phyloP scores from a whole-genome alignment of 2,888 invertebrate species.

The Amblyjoppa fuscipennis region DNA sequence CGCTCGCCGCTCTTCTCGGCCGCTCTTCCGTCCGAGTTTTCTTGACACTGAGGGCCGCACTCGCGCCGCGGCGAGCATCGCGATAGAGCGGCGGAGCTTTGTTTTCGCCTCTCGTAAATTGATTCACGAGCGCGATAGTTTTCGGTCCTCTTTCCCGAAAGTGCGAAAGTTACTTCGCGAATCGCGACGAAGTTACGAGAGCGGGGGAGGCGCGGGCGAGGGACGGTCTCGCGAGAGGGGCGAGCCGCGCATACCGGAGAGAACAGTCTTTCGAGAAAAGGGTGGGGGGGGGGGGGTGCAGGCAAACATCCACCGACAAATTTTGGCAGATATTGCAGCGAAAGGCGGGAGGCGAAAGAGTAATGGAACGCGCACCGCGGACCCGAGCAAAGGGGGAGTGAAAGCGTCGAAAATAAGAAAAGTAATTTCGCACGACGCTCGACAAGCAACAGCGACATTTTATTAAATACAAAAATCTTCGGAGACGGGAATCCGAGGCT shows the following conservation, averaged over 20 bases:
- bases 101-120: slow-evolving; percentile 60
- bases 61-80: background rate
- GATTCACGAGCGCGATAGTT: slow-evolving; percentile 63
- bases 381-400: slow-evolving; percentile 5
- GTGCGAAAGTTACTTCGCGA: slow-evolving; percentile 59
- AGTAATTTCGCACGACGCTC: slow-evolving; percentile 27
- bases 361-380: slow-evolving; percentile 33
- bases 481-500: background rate
- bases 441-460: slow-evolving; percentile 8
- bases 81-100: slow-evolving; percentile 13
- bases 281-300: background rate
- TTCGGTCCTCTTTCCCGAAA: slow-evolving; percentile 23
- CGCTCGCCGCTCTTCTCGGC: background rate
- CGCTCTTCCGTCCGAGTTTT: slow-evolving; percentile 11
- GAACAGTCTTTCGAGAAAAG: background rate
- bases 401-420: slow-evolving; percentile 46
- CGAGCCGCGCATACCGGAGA: slow-evolving; percentile 1
- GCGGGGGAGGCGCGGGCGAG: slow-evolving; percentile 4
- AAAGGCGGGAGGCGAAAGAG: slow-evolving; percentile 32
- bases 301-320: slow-evolving; percentile 51
- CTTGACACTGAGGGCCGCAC: slow-evolving; percentile 41
- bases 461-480: slow-evolving; percentile 13
- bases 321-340: slow-evolving; percentile 53
- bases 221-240: background rate
- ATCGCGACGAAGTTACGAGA: slow-evolving; percentile 55